phyloP scores from a whole-genome alignment of 1,140 invertebrate species.

The Berghia stephanieae region DNA sequence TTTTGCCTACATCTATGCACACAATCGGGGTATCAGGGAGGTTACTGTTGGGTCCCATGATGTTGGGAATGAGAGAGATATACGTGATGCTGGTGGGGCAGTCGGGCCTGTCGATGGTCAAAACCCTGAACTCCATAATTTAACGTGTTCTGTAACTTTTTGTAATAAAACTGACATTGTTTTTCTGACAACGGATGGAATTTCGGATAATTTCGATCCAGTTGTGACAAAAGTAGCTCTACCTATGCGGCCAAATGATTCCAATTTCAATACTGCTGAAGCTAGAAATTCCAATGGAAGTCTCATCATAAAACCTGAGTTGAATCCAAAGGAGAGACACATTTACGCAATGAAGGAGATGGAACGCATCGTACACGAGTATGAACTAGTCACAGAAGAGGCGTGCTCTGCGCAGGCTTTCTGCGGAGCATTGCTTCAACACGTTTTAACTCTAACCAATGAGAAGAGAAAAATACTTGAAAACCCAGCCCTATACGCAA shows the following conservation, averaged over 20 bases:
- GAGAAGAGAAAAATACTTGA: slow-evolving; percentile 64
- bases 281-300: slow-evolving; percentile 37
- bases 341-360: slow-evolving; percentile 67
- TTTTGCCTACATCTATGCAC: slow-evolving; percentile 87
- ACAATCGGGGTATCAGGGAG: slow-evolving; percentile 77
- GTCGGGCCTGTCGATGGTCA: slow-evolving; percentile 83
- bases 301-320: slow-evolving; percentile 58
- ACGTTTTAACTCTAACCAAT: slow-evolving; percentile 64
- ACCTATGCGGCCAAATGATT: slow-evolving; percentile 63
- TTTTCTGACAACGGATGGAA: slow-evolving; percentile 90
- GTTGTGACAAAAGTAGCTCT: slow-evolving; percentile 93
- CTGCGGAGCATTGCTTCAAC: slow-evolving; percentile 64
- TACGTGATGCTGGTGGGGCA: slow-evolving; percentile 90
- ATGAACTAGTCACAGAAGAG: slow-evolving; percentile 63
- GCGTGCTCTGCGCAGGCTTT: slow-evolving; percentile 65
- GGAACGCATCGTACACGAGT: slow-evolving; percentile 65
- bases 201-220: slow-evolving; percentile 93
- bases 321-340: slow-evolving; percentile 65
- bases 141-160: slow-evolving; percentile 89
- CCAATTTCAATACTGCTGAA: slow-evolving; percentile 38
- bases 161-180: slow-evolving; percentile 86
- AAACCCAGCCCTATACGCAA: slow-evolving; percentile 62
- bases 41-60: slow-evolving; percentile 84
- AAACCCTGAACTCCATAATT: slow-evolving; percentile 89
- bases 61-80: slow-evolving; percentile 86